These are phyloP conservation scores for Cistogaster globosa DNA, from an alignment of 2,888 invertebrate species.

Conservation along the genomic window DNA sequence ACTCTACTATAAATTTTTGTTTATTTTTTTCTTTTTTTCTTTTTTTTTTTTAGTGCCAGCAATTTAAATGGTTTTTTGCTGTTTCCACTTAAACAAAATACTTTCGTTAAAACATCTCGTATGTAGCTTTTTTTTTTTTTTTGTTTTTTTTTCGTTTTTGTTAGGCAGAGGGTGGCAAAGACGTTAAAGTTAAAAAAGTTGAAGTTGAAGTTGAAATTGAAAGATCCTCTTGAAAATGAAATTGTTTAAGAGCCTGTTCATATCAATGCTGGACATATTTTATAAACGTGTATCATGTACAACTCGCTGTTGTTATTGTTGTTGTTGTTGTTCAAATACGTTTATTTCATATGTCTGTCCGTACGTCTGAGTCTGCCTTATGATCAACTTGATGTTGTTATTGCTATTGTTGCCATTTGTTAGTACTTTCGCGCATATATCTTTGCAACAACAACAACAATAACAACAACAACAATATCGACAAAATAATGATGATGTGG, in stretches of 20 bases:
- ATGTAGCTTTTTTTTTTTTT: background rate
- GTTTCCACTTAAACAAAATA: slow-evolving; percentile 62
- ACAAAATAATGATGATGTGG: slow-evolving; percentile 51
- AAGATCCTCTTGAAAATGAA: slow-evolving; percentile 68
- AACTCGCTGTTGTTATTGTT: slow-evolving; percentile 14
- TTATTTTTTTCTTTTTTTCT: background rate
- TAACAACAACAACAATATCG: slow-evolving; percentile 45
- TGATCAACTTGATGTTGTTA: background rate
- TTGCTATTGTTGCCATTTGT: background rate
- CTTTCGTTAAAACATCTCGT: background rate
- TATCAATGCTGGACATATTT: slow-evolving; percentile 63
- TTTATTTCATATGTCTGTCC: background rate
- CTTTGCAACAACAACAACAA: slow-evolving; percentile 41
- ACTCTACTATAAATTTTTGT: slow-evolving; percentile 43
- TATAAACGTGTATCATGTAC: slow-evolving; percentile 63
- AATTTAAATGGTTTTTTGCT: slow-evolving; percentile 62
- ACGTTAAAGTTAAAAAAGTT: too few relatives aligned
- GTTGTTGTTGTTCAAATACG: slow-evolving; percentile 5
- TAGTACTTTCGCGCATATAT: slow-evolving; percentile 63
- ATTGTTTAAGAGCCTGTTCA: slow-evolving; percentile 68
- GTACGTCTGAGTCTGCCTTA: too few relatives aligned
- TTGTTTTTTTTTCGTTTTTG: background rate
- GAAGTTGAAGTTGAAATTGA: slow-evolving; percentile 12
- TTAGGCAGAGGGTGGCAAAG: slow-evolving; percentile 4
- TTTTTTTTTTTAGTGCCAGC: background rate